Evolutionary conservation across 2,888 invertebrate genomes (phyloP), one percentile per base, ranked within the genome.

Genomic region (Thymelicus acteon): DNA sequence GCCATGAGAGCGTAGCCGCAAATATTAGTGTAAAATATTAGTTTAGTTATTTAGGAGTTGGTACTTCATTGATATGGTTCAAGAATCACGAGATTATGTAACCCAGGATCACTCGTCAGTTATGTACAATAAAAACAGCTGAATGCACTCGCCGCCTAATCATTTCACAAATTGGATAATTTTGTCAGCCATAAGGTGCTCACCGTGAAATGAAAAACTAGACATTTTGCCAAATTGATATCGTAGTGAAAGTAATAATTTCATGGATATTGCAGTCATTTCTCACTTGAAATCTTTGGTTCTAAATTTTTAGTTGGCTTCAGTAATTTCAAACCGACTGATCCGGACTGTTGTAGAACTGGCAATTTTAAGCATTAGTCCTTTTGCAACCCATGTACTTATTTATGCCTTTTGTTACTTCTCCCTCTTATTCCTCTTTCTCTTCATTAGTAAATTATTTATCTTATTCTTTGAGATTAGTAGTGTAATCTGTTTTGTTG

Each of bases 171-270:
- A 49, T 67, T 60, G 60, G 39, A 15, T 40, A 49, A 60, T 67
- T 66, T 60, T 31, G 48, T 48, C n/a, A 48, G 47, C 37, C 7
- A 44, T 19, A 7, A 40, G 13, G 37, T 15, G 58, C 58, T 48
- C n/a, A 60, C 60, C 67, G 52, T 67, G 67, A 67, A 67, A 67
- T 61, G 40, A 60, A 60, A 31, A 60, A 19, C 52, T 60, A 60
- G 52, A 60, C 52, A 60, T 67, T 61, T 67, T 44, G 40, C 49
- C n/a, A 60, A 61, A 60, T 61, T 67, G 67, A 60, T 52, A 60
- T 40, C 6, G 8, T 15, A 67, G 67, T 60, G 67, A 67, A 67
- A 67, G 67, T 60, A 7, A 47, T 15, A 54, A 31, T 66, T 31
- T 63, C 47, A 8, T 24, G 19, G n/a, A 39, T n/a, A 7, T 7